Base-by-base conservation (phyloP, 2,797 vertebrate genomes). In the Phalloptychus januarius region DNA sequence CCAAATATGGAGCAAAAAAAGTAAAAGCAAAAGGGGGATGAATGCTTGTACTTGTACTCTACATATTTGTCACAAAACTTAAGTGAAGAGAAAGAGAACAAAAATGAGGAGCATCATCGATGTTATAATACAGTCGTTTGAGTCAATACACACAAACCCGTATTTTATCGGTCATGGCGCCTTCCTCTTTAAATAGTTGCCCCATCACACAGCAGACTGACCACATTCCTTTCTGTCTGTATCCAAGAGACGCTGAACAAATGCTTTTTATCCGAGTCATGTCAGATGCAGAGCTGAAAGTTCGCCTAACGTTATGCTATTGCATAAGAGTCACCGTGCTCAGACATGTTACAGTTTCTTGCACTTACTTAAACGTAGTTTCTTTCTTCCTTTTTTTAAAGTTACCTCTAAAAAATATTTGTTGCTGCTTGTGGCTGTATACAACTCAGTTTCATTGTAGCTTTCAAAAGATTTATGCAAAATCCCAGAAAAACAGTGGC, bases 221-320 rank as follows among this genome's bases (percentile, higher is more conserved):
- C 83, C 79, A 88, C 89, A 93, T 92, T 93, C 92, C 83, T 85
- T 44, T 83, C 82, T 81, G 87, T 76, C 78, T 86, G 81, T 84
- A 74, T 79, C 77, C 83, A 74, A 88, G 78, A 84, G 74, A 63
- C 77, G 77, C 45, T 76, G 80, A 92, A 93, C 88, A 94, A 90
- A 88, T 78, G 86, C 83, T 78, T 87, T 87, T 94, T 92, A 45
- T 86, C 33, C 31, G 76, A 76, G 80, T 87, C 88, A 89, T 75
- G 82, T 79, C 65, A 71, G 73, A 85, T 85, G 75, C 78, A 76
- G 90, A 80, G 81, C 79, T 85, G 85, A 82, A 85, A 89, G 75
- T 81, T 87, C 67, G 63, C 80, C 76, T 75, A 79, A 61, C 86
- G 78, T 80, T 76, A 56, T 82, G 50, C 16, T 79, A 77, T 50